Evolutionary conservation across 1,140 invertebrate genomes (phyloP).

Genomic region (Cephus cinctus): DNA sequence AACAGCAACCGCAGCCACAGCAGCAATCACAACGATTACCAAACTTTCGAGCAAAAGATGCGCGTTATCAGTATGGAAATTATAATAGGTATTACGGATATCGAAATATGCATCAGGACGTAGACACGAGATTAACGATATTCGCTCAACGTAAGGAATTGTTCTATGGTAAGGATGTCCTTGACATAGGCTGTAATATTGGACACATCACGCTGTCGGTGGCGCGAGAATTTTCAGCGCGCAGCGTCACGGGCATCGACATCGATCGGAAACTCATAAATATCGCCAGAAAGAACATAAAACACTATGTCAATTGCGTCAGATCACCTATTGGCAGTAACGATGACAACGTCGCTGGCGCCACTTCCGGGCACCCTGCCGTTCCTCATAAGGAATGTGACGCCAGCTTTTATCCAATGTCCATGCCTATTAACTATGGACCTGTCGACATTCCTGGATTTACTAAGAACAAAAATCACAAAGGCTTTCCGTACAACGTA

Average conservation of each 20-base stretch:
- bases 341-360: no score
- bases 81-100: slow-evolving; percentile 97
- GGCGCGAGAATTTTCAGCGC: slow-evolving; percentile 81
- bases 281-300: slow-evolving; percentile 78
- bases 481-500: slow-evolving; percentile 83
- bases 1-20: slow-evolving; percentile 47
- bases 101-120: slow-evolving; percentile 75
- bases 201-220: slow-evolving; percentile 89
- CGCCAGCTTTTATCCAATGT: slow-evolving; percentile 75
- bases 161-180: slow-evolving; percentile 86
- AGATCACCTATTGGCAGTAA: slow-evolving; percentile 44
- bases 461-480: slow-evolving; percentile 51
- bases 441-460: slow-evolving; percentile 69
- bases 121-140: slow-evolving; percentile 79
- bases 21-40: slow-evolving; percentile 53
- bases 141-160: slow-evolving; percentile 78
- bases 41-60: slow-evolving; percentile 72
- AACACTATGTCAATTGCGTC: slow-evolving; percentile 69
- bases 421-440: slow-evolving; percentile 82
- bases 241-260: slow-evolving; percentile 89
- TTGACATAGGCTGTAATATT: slow-evolving; percentile 98
- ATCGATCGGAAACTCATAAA: slow-evolving; percentile 89
- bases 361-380: no score
- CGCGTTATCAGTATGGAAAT: slow-evolving; percentile 90
- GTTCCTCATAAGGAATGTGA: slow-evolving; percentile 32